Base-by-base conservation (phyloP, 2,113 vertebrate species). In the Etheostoma cragini region DNA sequence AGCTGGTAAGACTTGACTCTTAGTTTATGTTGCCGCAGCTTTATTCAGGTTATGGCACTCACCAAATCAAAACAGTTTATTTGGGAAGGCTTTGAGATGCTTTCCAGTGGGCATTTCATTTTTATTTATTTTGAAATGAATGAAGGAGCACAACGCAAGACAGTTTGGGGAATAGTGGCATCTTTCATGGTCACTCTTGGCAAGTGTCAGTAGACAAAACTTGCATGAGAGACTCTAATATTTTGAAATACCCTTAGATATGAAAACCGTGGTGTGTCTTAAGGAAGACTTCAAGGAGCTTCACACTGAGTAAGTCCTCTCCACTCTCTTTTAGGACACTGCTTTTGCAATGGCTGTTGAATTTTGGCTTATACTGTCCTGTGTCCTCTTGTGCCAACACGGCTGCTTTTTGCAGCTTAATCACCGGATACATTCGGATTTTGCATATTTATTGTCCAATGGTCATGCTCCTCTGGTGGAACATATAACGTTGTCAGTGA, bases 371-470 rank as follows among this genome's bases (percentile, higher is more conserved):
- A 77, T 50, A 53, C 56, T 72, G 50, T 80, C 62, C 65, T 67
- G 50, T 42, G 50, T 83, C 62, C 67, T 67, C 54, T 42, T 77
- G 68, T 80, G 57, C 60, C 33, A 69, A 63, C 53, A 72, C 14
- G 6, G 6, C 62, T 61, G 52, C 49, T 56, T 66, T 65, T 68
- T 53, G 33, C 71, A 70, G 71, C 67, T 57, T 38, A 77, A 57
- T 45, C 52, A 60, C 53, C 33, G 69, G 45, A 77, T 85, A 26
- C n/a, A 10, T 84, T 88, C 87, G 58, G 67, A 75, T 89, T 75
- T 85, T 30, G 50, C 57, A 56, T 66, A 72, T 90, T 87, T 87
- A 82, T 86, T 35, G 49, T 75, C 57, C 61, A 45, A 65, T 81
- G 83, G 87, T 84, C 47, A 47, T 67, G 50, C 79, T 83, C 30